Evolutionary conservation across 2,888 invertebrate genomes (phyloP), one percentile per base, ranked within the genome.

Genomic region (Ophion slaviceki): DNA sequence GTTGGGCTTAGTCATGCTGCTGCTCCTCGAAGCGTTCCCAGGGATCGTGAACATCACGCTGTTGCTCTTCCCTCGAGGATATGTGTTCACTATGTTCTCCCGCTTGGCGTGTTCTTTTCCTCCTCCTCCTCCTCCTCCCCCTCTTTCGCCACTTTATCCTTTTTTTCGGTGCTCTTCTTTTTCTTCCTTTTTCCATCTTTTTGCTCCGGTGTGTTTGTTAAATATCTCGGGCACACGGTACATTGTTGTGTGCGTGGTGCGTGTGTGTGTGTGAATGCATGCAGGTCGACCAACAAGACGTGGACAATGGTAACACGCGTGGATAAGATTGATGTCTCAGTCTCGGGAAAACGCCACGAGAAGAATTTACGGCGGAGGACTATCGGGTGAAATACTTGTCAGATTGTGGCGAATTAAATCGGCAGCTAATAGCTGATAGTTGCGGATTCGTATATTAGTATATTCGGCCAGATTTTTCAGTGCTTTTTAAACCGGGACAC

Each of bases 21-120:
- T 84, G 82, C 72, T 84, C 82, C 68, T 61, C 83, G 83, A 75
- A 83, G 70, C 89, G 89, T 90, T 90, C 90, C 89, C 90, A 90
- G 90, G 89, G 89, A 87, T 80, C 87, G 85, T 74, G 86, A 86
- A 78, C 68, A 70, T 72, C 66, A 32, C 24, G 62, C 36, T 53
- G 53, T 71, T 68, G 61, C 74, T 61, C 78, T 70, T 71, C 72
- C 80, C 83, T 83, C 83, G 86, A 78, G 78, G 86, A 86, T 86
- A 83, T 83, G 86, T 86, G 86, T 47, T 76, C 74, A 68, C 80
- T 71, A 40, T 83, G 74, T 83, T 83, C 64, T 71, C 68, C 77
- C 80, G 64, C 79, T 76, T 64, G 17, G 59, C 11, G 36, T 68
- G 17, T 45, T 64, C 59, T 64, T 57, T 45, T 67, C 28, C 59